Percentiles rank a stretch among this genome's conserved stretches.
These are phyloP conservation scores for Folsomia manolachei DNA, from an alignment of 2,888 invertebrate species.

Conservation along the genomic window DNA sequence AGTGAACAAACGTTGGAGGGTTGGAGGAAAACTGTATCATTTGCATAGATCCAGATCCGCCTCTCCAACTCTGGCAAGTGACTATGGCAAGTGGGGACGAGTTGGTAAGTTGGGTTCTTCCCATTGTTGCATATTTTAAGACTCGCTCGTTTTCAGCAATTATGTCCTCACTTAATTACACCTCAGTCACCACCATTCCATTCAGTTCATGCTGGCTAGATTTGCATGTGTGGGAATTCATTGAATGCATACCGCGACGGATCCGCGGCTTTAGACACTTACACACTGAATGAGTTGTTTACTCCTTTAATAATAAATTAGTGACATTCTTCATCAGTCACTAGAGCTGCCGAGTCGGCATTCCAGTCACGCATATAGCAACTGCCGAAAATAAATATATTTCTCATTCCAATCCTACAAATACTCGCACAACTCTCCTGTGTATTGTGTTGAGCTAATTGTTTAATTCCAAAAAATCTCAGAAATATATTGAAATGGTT, in stretches of 20 bases:
- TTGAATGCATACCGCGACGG: no score
- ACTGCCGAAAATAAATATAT: background rate
- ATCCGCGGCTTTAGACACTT: background rate
- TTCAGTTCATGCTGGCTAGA: background rate
- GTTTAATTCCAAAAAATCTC: no score
- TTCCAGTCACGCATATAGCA: background rate
- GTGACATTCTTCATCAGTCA: background rate
- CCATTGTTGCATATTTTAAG: background rate
- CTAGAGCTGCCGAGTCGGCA: background rate
- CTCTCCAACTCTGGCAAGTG: background rate
- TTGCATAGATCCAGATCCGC: no score
- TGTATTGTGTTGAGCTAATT: background rate
- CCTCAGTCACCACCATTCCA: background rate
- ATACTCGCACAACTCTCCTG: background rate
- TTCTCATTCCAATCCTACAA: background rate
- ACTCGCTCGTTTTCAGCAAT: background rate
- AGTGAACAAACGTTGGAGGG: background rate
- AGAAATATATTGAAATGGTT: no score
- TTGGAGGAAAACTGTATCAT: background rate
- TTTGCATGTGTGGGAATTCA: no score
- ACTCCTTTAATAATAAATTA: constrained; percentile 10
- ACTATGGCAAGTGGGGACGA: background rate
- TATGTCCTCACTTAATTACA: background rate
- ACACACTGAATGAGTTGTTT: background rate
- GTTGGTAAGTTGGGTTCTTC: background rate